Evolutionary conservation across 2,888 invertebrate species (phyloP), one percentile per base, ranked within the genome.

Genomic region (Drosophila mimetica): DNA sequence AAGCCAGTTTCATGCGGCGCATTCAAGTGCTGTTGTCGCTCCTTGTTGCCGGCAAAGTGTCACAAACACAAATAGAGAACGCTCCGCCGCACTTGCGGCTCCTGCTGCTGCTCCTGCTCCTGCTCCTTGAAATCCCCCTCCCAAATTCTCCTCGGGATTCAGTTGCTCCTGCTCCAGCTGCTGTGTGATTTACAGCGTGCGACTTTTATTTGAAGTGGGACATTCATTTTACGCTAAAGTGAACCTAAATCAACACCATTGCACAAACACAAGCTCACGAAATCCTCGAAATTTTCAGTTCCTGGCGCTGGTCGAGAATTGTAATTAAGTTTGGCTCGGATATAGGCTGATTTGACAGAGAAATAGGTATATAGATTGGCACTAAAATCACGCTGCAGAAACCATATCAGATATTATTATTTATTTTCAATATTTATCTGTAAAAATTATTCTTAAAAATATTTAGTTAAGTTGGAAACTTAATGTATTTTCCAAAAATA

Each of bases 151-250:
- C 14, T 20, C 11, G 37, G 22, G 39, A 20, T 4, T 3, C 46
- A 9, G 37, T 13, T 11, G 16, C 41, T 36, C 37, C 55, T 55
- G 6, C 51, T 14, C 25, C 41, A 14, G 50, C 71, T 61, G 76
- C 80, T 76, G 77, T 83, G 86, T 84, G 87, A 86, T 84, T 84
- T 84, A 84, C 84, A 77, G 84, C 76, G 77, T 85, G 84, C 82
- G 85, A 87, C 87, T 85, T 84, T 85, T 85, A 85, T 85, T 85
- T 85, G 86, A 85, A 85, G 85, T 85, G 88, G 86, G 77, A 79
- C 86, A 88, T 86, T 86, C 84, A 86, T 86, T 86, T 86, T 75
- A 80, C 86, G 79, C 79, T 77, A 75, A 86, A 83, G 81, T 86
- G 86, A 86, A 86, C 86, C 86, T 86, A 88, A 86, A 86, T 86